A percentile compares a stretch with the other conserved stretches of the same genome.
These are phyloP conservation scores for Drosophila testacea DNA, from an alignment of 2,888 invertebrate genomes.

Conservation along the genomic window DNA sequence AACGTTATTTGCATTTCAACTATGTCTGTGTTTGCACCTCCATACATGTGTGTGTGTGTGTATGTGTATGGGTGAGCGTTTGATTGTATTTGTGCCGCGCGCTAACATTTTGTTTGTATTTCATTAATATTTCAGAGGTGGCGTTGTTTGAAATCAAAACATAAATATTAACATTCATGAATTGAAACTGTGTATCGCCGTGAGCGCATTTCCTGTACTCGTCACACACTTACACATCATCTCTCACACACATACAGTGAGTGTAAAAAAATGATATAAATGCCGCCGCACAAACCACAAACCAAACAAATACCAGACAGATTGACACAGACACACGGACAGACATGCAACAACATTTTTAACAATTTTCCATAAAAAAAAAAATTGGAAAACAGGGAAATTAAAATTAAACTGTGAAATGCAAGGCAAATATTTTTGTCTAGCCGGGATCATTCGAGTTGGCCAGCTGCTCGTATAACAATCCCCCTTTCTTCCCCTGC, in stretches of 20 bases:
- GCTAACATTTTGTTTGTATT: conserved; percentile 82
- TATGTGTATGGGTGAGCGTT: conserved; percentile 11
- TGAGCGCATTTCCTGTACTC: conserved; percentile 68
- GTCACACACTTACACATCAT: conserved; percentile 8
- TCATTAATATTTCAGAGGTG: conserved; percentile 83
- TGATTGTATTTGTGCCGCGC: conserved; percentile 47
- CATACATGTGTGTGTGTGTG: conserved; percentile 28
- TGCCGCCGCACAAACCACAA: conserved; percentile 75
- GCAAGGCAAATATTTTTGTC: conserved; percentile 78
- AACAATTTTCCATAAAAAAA: conserved; percentile 42
- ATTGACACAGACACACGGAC: conserved; percentile 42
- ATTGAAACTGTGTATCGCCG: conserved; percentile 81
- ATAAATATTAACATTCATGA: conserved; percentile 83
- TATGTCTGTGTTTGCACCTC: conserved; percentile 59
- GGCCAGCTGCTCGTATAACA: conserved; percentile 37
- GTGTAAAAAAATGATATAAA: conserved; percentile 74
- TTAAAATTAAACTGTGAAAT: conserved; percentile 70
- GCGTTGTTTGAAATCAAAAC: conserved; percentile 82
- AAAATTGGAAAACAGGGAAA: conserved; percentile 26
- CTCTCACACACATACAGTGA: conserved; percentile 19
- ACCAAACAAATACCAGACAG: conserved; percentile 70
- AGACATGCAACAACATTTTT: conserved; percentile 58
- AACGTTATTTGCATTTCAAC: conserved; percentile 78
- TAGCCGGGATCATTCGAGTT: conserved; percentile 60
- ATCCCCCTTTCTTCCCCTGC: background rate